Percentiles rank a stretch among this genome's conserved stretches.
Conservation (phyloP, 2,113 vertebrate species). For the Scortum barcoo region DNA sequence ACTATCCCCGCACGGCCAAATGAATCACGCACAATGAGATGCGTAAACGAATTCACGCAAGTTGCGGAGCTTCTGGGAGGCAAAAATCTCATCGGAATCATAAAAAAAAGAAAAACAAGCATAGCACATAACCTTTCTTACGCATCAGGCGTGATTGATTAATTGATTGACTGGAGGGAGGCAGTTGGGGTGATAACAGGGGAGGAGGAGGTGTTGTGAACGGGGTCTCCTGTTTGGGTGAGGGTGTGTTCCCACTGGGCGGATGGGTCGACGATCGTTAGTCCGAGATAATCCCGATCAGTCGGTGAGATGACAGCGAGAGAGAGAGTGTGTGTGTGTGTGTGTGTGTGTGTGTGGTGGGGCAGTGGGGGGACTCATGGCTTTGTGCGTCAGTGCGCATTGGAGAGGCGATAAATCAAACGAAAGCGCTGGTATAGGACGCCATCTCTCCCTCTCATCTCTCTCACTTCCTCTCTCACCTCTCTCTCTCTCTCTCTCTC, state of each 20-base stretch:
- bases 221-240: constrained; percentile 20
- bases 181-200: constrained; percentile 9
- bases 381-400: constrained; percentile 79
- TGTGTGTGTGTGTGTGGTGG: too few species aligned
- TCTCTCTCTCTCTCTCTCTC: background rate
- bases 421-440: constrained; percentile 56
- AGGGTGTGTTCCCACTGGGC: constrained; percentile 52
- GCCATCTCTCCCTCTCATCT: constrained; percentile 45
- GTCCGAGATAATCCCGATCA: constrained; percentile 57
- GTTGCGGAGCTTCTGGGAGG: constrained; percentile 7
- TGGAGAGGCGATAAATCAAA: constrained; percentile 80
- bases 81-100: constrained; percentile 6
- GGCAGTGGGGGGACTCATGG: constrained; percentile 69
- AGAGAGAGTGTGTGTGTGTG: too few species aligned
- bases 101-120: too few species aligned
- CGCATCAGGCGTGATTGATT: too few species aligned
- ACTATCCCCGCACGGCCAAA: constrained; percentile 20
- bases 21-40: constrained; percentile 45
- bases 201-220: constrained; percentile 7
- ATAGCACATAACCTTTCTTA: too few species aligned
- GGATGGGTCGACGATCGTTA: constrained; percentile 46
- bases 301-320: constrained; percentile 73
- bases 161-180: too few species aligned
- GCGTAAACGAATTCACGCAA: constrained; percentile 29
- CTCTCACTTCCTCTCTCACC: background rate